Conservation (phyloP, 2,113 vertebrate genomes). For the Myiozetetes cayanensis region DNA sequence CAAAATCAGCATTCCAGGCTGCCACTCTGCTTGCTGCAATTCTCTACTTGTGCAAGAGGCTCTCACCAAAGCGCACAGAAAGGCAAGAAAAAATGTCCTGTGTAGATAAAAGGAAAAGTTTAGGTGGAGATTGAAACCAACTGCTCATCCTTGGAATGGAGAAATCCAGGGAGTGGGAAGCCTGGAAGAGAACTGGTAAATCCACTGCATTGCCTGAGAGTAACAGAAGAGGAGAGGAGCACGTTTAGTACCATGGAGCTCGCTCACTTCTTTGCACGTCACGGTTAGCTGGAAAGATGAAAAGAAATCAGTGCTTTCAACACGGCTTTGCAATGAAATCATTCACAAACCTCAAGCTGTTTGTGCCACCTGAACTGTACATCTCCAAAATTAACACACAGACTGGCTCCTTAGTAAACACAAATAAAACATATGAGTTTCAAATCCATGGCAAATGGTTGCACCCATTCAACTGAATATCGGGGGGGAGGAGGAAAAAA, state of each 20-base stretch:
- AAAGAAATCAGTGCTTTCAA: constrained; percentile 34
- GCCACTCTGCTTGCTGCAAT: constrained; percentile 2
- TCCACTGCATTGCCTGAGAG: constrained; percentile 54
- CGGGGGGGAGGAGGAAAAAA: neutral
- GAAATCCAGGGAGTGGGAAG: constrained; percentile 22
- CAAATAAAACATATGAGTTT: neutral
- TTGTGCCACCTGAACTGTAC: neutral
- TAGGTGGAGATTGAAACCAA: constrained; percentile 55
- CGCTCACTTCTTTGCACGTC: neutral
- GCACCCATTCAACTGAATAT: neutral
- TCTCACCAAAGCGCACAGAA: constrained; percentile 35
- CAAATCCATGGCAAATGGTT: constrained; percentile 16
- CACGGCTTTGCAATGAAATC: neutral
- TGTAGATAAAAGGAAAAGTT: constrained; percentile 60
- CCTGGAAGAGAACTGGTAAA: constrained; percentile 69
- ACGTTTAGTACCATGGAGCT: constrained; percentile 3
- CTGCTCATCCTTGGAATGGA: neutral
- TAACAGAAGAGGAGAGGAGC: constrained; percentile 57
- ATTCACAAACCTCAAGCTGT: constrained; percentile 1
- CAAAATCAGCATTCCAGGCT: constrained; percentile 35
- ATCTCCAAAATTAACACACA: neutral
- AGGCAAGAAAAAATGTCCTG: constrained; percentile 58
- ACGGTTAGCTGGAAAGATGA: constrained; percentile 46
- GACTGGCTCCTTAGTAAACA: neutral
- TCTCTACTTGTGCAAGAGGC: constrained; percentile 19